phyloP scores from a whole-genome alignment of 2,113 vertebrate species.

The Gobio gobio region DNA sequence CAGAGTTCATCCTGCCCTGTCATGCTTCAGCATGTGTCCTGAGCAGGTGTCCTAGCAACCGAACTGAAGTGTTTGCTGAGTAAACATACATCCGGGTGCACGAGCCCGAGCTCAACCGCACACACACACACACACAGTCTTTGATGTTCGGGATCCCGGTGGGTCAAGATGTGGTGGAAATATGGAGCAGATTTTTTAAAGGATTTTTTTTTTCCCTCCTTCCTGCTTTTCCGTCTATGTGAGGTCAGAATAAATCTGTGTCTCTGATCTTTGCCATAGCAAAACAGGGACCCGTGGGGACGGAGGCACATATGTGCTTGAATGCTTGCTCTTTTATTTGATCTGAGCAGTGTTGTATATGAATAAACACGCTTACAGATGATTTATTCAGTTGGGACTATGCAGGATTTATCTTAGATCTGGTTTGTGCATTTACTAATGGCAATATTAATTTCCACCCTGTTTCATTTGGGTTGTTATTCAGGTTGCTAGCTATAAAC shows the following conservation, averaged over 20 bases:
- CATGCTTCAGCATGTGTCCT: constrained; percentile 60
- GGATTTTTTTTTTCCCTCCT: neutral
- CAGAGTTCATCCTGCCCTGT: constrained; percentile 61
- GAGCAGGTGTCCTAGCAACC: constrained; percentile 71
- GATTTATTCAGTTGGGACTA: neutral
- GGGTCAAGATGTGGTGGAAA: constrained; percentile 31
- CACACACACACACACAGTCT: constrained; percentile 23
- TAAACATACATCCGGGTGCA: constrained; percentile 45
- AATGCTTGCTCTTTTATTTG: neutral
- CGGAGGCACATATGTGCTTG: constrained; percentile 37
- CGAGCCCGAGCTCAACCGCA: neutral
- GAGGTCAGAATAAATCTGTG: constrained; percentile 47
- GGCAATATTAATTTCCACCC: neutral
- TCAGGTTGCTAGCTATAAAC: neutral
- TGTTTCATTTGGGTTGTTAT: neutral
- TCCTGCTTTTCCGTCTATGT: neutral
- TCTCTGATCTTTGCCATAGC: neutral
- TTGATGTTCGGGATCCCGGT: constrained; percentile 33
- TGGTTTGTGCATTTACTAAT: neutral
- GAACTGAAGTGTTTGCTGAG: constrained; percentile 41
- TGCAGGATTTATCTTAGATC: neutral
- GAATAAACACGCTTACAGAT: neutral
- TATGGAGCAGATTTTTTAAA: constrained; percentile 29
- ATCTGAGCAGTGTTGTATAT: neutral
- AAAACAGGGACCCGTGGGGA: constrained; percentile 47